These are phyloP conservation scores for Nemapogon koenigi DNA, from an alignment of 2,888 invertebrate genomes.

Conservation along the genomic window DNA sequence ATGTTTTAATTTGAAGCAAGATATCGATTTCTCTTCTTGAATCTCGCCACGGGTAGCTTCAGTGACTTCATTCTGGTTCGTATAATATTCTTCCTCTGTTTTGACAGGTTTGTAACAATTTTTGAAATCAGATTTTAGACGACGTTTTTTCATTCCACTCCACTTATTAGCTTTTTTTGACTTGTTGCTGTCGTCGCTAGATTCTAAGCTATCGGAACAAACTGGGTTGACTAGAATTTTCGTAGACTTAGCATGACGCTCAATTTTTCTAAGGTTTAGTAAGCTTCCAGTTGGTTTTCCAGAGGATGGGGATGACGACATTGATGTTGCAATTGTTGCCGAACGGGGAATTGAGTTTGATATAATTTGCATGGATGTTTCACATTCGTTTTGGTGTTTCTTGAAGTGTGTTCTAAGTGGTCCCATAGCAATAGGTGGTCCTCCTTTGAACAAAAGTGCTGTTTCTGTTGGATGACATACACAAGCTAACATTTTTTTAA, in stretches of 20 bases:
- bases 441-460: constrained; percentile 57
- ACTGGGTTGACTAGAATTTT: constrained; percentile 58
- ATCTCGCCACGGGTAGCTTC: constrained; percentile 37
- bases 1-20: constrained; percentile 58
- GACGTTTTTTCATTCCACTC: constrained; percentile 57
- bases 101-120: constrained; percentile 27
- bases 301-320: constrained; percentile 29
- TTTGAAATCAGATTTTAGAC: constrained; percentile 38
- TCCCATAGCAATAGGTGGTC: constrained; percentile 60
- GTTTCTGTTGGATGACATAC: constrained; percentile 71
- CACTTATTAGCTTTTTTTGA: constrained; percentile 38
- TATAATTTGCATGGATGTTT: constrained; percentile 9
- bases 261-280: constrained; percentile 50
- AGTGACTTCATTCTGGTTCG: constrained; percentile 40
- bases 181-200: constrained; percentile 50
- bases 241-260: constrained; percentile 52
- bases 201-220: constrained; percentile 44
- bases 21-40: constrained; percentile 53
- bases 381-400: constrained; percentile 29
- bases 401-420: constrained; percentile 53
- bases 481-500: constrained; percentile 69
- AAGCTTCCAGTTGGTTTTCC: constrained; percentile 44
- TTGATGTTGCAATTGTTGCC: neutral
- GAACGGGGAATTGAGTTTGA: neutral
- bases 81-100: constrained; percentile 23